phyloP scores from a whole-genome alignment of 1,140 invertebrate species.

The Coboldia fuscipes region DNA sequence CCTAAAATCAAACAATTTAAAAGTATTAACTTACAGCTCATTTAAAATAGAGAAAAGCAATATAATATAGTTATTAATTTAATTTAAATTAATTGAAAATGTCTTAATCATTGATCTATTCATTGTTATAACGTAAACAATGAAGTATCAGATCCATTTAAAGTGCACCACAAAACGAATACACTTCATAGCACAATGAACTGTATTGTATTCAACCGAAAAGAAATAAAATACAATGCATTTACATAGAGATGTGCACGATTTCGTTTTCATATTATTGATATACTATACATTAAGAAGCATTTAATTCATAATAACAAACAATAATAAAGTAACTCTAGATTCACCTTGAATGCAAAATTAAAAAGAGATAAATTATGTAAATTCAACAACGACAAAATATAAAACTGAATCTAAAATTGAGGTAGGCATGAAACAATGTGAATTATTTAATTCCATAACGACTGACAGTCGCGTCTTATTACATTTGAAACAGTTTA shows the following conservation, averaged over 20 bases:
- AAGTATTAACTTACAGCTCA: slow-evolving; percentile 3
- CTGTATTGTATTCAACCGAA: no score
- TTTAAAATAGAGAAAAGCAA: not conserved
- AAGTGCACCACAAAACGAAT: not conserved
- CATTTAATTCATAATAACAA: no score
- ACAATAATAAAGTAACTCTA: not conserved
- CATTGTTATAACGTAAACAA: slow-evolving; percentile 4
- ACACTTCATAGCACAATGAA: slow-evolving; percentile 2
- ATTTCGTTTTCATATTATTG: not conserved
- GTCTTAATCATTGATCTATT: slow-evolving; percentile 4
- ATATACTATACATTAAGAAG: not conserved
- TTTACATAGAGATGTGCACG: no score
- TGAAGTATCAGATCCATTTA: slow-evolving; percentile 1
- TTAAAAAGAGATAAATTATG: no score
- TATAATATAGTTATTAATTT: not conserved
- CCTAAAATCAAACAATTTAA: slow-evolving; percentile 31
- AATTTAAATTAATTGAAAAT: not conserved
- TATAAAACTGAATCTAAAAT: no score
- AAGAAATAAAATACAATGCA: no score
- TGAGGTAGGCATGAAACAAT: no score
- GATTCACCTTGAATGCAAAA: no score
- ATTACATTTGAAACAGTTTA: no score
- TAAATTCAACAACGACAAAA: no score
- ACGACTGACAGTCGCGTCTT: no score
- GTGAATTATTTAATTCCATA: no score